A percentile compares a stretch with the other conserved stretches of the same genome.
Conservation (phyloP, 2,113 vertebrate species). For the Eudyptes chrysolophus region DNA sequence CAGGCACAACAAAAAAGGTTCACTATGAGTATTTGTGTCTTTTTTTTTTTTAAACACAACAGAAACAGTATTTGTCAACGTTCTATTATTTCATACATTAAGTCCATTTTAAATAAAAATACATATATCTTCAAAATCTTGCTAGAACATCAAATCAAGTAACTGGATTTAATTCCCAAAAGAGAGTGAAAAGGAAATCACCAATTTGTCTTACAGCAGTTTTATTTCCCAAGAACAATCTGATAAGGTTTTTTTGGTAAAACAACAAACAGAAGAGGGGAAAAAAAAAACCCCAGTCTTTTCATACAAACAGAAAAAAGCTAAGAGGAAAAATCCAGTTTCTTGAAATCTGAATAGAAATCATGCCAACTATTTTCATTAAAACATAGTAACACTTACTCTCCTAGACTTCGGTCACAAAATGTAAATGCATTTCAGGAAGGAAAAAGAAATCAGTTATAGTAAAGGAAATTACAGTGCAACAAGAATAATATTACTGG, state of each 20-base stretch:
- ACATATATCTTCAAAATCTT: neutral
- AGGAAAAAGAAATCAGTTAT: conserved; percentile 85
- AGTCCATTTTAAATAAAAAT: neutral
- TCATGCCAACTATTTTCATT: conserved; percentile 69
- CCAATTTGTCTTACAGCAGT: neutral
- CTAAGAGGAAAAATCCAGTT: conserved; percentile 41
- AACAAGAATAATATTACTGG: neutral
- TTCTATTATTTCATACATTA: neutral
- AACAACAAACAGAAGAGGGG: neutral
- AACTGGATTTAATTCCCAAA: conserved; percentile 61
- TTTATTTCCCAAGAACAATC: neutral
- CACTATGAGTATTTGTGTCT: neutral
- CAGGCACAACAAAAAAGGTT: neutral
- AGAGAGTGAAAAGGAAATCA: neutral
- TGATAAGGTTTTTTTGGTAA: neutral
- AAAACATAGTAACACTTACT: conserved; percentile 90
- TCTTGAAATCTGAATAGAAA: conserved; percentile 48
- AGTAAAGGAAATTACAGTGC: conserved; percentile 67
- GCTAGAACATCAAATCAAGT: conserved; percentile 46
- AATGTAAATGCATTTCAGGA: conserved; percentile 82
- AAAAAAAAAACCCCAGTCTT: neutral
- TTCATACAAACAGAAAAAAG: neutral
- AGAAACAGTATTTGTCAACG: neutral
- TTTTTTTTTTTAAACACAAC: neutral
- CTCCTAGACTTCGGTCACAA: conserved; percentile 99